Evolutionary conservation across 1,140 invertebrate species (phyloP), one percentile per base, ranked within the genome.

Genomic region (Chymomyza costata): DNA sequence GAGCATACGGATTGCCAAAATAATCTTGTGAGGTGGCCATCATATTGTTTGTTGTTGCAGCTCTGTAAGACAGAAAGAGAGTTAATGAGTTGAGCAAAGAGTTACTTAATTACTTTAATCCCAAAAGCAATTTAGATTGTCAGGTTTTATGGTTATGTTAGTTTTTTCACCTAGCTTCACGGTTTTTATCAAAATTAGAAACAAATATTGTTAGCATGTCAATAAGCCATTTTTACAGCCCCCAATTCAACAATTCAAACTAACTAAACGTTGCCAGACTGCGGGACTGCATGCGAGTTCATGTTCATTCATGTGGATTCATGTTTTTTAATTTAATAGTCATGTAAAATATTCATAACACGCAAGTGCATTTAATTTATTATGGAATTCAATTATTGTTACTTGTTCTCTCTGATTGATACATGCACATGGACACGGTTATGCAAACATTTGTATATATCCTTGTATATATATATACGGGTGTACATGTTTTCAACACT

Each of bases 11-110:
- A 66, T 84, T 81, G 47, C 74, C 78, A 43, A 84, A 84, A 52
- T 84, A 84, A 65, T 84, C 80, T 52, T 83, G 81, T 61, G 83
- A 83, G 16, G 83, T 76, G 38, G 83, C 69, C 83, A 84, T 84
- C 83, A 84, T 84, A 43, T 62, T 66, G 52, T 40, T 38, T 17
- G 11, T 17, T 38, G 21, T 25, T 25, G 21, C 3, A n/a, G n/a
- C n/a, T n/a, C n/a, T n/a, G n/a, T n/a, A n/a, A n/a, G n/a, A n/a
- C n/a, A n/a, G n/a, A n/a, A n/a, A n/a, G n/a, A n/a, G n/a, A n/a
- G n/a, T n/a, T n/a, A n/a, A n/a, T n/a, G n/a, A n/a, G n/a, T n/a
- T n/a, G n/a, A n/a, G n/a, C n/a, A n/a, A n/a, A n/a, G n/a, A n/a
- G n/a, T n/a, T n/a, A n/a, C n/a, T n/a, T n/a, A n/a, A n/a, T n/a